Conservation (phyloP, 2,888 invertebrate genomes). For the Nycteola revayana region DNA sequence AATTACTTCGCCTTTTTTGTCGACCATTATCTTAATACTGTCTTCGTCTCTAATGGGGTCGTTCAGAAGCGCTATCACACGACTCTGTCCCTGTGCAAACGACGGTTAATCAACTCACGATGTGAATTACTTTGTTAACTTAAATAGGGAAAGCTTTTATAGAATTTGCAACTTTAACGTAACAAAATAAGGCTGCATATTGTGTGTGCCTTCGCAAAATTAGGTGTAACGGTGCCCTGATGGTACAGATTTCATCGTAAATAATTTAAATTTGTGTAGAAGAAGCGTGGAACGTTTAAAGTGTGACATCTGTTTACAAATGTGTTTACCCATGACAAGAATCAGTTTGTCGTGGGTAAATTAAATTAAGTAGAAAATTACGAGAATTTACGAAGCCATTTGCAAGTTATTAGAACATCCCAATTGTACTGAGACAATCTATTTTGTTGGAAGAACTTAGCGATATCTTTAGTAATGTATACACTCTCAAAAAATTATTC, state of each 20-base stretch:
- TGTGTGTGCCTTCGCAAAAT: conserved; percentile 4
- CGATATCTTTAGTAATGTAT: no score
- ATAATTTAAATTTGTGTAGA: conserved; percentile 24
- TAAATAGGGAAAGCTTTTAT: conserved; percentile 12
- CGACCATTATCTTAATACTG: conserved; percentile 88
- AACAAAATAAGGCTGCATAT: conserved; percentile 4
- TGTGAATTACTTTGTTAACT: conserved; percentile 25
- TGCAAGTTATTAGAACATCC: no score
- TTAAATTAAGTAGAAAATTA: no score
- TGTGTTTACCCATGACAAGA: conserved; percentile 14
- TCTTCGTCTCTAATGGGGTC: conserved; percentile 90
- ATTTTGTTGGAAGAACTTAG: no score
- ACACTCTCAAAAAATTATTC: no score
- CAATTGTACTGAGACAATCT: no score
- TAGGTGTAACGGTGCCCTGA: conserved; percentile 17
- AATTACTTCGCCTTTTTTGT: conserved; percentile 90
- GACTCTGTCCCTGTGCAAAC: conserved; percentile 87
- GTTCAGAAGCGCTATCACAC: conserved; percentile 89
- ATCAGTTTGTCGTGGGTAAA: no score
- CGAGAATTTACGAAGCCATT: no score
- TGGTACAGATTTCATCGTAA: conserved; percentile 23
- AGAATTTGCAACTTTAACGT: conserved; percentile 3
- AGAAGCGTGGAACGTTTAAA: conserved; percentile 20
- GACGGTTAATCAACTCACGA: conserved; percentile 25
- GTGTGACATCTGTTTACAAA: conserved; percentile 8